Evolutionary conservation across 2,113 vertebrate species (phyloP).

Genomic region (Gobius niger): DNA sequence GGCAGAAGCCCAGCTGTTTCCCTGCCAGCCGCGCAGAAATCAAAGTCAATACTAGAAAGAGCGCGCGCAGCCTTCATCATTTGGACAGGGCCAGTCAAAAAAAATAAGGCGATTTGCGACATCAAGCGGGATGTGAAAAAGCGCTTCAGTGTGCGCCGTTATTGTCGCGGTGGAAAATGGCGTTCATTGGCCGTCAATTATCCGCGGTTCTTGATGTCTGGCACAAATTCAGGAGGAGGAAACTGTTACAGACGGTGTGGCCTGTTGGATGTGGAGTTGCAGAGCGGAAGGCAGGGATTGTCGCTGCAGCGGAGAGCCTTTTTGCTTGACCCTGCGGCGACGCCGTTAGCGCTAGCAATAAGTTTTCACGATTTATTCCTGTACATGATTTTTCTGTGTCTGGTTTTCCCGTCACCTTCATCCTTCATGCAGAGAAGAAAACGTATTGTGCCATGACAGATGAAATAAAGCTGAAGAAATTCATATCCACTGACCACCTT

Average conservation of each 20-base stretch:
- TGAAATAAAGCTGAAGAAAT: too few relatives aligned
- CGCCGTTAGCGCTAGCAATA: too few relatives aligned
- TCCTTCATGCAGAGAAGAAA: too few relatives aligned
- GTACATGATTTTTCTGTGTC: too few relatives aligned
- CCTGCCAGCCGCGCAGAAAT: slow-evolving; percentile 27
- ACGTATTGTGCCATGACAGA: too few relatives aligned
- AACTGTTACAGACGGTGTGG: background rate
- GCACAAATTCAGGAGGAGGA: slow-evolving; percentile 24
- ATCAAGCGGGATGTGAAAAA: slow-evolving; percentile 44
- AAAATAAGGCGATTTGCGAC: slow-evolving; percentile 41
- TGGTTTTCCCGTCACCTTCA: too few relatives aligned
- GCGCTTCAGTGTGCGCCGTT: slow-evolving; percentile 8
- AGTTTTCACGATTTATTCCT: too few relatives aligned
- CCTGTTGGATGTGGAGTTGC: background rate
- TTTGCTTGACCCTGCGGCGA: too few relatives aligned
- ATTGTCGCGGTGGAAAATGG: slow-evolving; percentile 25
- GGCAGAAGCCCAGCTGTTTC: slow-evolving; percentile 23
- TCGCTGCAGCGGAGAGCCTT: too few relatives aligned
- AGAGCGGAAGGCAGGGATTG: background rate
- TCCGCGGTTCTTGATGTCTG: slow-evolving; percentile 18
- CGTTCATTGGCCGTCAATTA: slow-evolving; percentile 28
- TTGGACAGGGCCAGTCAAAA: slow-evolving; percentile 27
- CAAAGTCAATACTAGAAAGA: slow-evolving; percentile 39
- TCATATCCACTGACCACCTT: too few relatives aligned
- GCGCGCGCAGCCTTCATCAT: slow-evolving; percentile 28